Base-by-base conservation (phyloP, 1,140 invertebrate species). In the Cepaea nemoralis region DNA sequence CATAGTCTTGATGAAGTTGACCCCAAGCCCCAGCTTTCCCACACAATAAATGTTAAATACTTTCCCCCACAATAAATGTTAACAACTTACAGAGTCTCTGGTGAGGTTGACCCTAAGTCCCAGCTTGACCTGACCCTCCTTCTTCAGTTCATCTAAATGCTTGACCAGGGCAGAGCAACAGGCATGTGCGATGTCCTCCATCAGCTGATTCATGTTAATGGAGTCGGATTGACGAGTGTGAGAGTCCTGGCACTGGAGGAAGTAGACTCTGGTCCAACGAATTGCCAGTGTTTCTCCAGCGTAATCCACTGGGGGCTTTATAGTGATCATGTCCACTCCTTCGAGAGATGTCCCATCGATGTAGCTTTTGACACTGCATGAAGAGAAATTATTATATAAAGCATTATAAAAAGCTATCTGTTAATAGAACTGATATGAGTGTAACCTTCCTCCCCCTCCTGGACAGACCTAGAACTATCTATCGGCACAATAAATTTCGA, bases 191-290 rank as follows among this genome's bases (percentile, higher is more conserved):
- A 97, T 93, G 40, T 93, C 94, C 86, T 96, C 96, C 0, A 95
- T 95, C 55, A 97, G 91, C 87, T 95, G 94, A 85, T 95, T 95
- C 73, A 96, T 93, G 88, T 97, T 95, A 6, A 95, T 91, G 22
- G 94, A 93, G 85, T 95, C 95, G 86, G 85, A 87, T n/a, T 84
- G 83, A 31, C 86, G 86, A 35, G 84, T 83, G 8, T 81, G 78
- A 33, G 87, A 86, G 67, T 88, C 86, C 59, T 89, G 88, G 74
- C 90, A 87, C 69, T 40, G 42, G 78, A 96, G 93, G 82, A 97
- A 95, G 90, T 96, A 97, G n/a, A 97, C 95, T 93, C 97, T 96
- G 0, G 95, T 97, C 95, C 96, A 96, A 22, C 96, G 93, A 82
- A 97, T 95, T 19, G 92, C 85, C 40, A 89, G 89, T 83, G 92